phyloP scores from a whole-genome alignment of 2,888 invertebrate species.

The Norana najaformis region DNA sequence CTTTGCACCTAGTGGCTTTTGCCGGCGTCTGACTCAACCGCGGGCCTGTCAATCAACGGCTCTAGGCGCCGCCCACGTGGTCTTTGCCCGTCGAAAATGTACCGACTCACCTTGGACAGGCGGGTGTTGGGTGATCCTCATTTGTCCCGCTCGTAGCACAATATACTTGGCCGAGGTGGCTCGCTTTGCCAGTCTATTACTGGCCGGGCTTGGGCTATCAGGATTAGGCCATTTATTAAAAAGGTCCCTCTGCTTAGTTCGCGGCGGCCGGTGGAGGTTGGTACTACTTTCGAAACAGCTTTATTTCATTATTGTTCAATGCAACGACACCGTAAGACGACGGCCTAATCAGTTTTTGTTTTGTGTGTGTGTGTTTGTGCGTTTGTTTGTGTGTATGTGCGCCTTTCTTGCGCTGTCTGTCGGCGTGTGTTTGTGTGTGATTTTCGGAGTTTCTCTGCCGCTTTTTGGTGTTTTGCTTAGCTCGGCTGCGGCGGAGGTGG shows the following conservation, averaged over 20 bases:
- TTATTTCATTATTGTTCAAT: background rate
- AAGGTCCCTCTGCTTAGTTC: background rate
- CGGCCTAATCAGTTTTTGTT: background rate
- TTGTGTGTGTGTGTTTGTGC: background rate
- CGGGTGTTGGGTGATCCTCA: conserved; percentile 7
- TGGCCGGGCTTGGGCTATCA: background rate
- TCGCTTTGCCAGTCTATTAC: background rate
- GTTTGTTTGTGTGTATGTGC: background rate
- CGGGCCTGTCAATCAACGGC: background rate
- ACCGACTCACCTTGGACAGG: background rate
- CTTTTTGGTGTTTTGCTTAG: background rate
- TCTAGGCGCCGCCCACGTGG: background rate
- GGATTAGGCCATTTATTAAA: background rate
- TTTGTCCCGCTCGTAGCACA: background rate
- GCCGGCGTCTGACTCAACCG: background rate
- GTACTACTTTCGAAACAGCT: background rate
- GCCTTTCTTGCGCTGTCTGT: background rate
- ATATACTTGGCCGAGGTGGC: background rate
- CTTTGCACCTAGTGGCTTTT: conserved; percentile 19
- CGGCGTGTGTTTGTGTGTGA: background rate
- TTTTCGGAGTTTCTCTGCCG: too few relatives aligned
- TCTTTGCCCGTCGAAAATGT: conserved; percentile 21
- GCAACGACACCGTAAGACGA: background rate
- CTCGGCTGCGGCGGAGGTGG: background rate
- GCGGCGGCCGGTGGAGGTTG: background rate